Conservation (phyloP, 2,888 invertebrate genomes). For the Timema cristinae region DNA sequence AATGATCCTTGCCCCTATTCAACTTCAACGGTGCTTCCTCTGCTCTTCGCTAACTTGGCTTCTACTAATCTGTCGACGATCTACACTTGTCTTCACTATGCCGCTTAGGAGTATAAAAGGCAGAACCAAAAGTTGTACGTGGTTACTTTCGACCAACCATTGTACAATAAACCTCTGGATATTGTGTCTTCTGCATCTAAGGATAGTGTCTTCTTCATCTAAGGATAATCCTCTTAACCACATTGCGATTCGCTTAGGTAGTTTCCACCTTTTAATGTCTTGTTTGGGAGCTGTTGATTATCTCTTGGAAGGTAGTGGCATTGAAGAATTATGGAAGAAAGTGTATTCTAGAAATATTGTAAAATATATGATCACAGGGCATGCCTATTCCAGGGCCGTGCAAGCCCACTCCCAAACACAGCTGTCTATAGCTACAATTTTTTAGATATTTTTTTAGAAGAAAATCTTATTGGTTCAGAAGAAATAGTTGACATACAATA, state of each 20-base stretch:
- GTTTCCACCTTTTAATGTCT: background rate
- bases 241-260: background rate
- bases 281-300: background rate
- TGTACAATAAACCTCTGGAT: background rate
- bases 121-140: background rate
- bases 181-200: background rate
- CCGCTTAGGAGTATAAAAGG: background rate
- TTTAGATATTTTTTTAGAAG: background rate
- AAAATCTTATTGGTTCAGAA: background rate
- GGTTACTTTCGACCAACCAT: constrained; percentile 3
- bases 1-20: background rate
- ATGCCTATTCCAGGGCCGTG: constrained; percentile 11
- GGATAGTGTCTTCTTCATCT: background rate
- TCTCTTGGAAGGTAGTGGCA: background rate
- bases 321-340: background rate
- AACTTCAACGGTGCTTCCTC: background rate
- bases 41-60: background rate
- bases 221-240: background rate
- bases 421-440: background rate
- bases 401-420: background rate
- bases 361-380: background rate
- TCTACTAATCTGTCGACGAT: background rate
- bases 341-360: background rate
- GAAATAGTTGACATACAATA: too few relatives aligned
- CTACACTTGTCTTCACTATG: constrained; percentile 2